Evolutionary conservation across 2,888 invertebrate species (phyloP), one percentile per base, ranked within the genome.

Genomic region (Alsophila aescularia): DNA sequence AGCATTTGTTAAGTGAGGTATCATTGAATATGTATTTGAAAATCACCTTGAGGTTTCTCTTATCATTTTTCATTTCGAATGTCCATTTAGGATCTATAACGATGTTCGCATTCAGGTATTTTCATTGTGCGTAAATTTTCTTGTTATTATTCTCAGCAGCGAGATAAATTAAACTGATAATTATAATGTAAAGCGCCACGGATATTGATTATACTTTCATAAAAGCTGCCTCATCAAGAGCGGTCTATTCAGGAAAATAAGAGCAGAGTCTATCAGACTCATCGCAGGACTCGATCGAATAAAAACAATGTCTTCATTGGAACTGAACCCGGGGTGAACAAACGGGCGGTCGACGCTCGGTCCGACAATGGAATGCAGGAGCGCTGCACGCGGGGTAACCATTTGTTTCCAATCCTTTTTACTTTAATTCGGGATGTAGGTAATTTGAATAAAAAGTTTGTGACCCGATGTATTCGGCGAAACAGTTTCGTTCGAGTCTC

Each of bases 241-340:
- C 18, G 24, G 27, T 41, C 16, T 15, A 42, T 27, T 36, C 34
- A 1, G 24, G 2, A 34, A 39, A 40, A 41, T n/a, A 36, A 16
- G 29, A 42, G 34, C 13, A 44, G 36, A 47, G 47, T 51, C 40
- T 45, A 31, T 41, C 58, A 44, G 51, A 52, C 42, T 48, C 24
- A 42, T 49, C 41, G 41, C 27, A 39, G 50, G 51, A 56, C 54
- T 61, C 58, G 54, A 62, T 62, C 52, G 62, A 59, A 65, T 58
- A 52, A 62, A 65, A 65, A 59, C 63, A 63, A 63, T 58, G 59
- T 63, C 58, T 65, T 60, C 60, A 56, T 61, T 50, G 58, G 42
- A 50, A 50, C 51, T 24, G 45, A 54, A 35, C 41, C 31, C 21
- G 58, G 58, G 65, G 62, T 66, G 52, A 66, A 66, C 58, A 61